Conservation (phyloP, 2,113 vertebrate species). For the Bufo bufo region DNA sequence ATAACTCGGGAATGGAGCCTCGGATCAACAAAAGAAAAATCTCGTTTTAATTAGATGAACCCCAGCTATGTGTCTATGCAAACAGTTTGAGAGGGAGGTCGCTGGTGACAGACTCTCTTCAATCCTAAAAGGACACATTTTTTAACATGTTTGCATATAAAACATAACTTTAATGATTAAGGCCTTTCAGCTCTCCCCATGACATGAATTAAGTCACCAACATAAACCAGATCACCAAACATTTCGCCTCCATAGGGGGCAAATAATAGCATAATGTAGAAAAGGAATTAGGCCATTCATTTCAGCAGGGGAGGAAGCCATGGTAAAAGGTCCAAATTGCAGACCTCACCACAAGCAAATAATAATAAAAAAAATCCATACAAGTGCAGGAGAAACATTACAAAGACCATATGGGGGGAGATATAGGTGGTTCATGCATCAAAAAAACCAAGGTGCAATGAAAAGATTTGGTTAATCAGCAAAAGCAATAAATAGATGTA, state of each 20-base stretch:
- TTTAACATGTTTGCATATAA: neutral
- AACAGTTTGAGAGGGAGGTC: no score
- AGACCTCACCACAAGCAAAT: constrained; percentile 23
- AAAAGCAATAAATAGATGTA: constrained; percentile 19
- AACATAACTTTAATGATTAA: neutral
- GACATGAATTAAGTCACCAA: constrained; percentile 59
- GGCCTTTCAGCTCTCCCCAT: constrained; percentile 58
- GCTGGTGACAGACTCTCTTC: no score
- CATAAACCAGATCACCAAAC: constrained; percentile 54
- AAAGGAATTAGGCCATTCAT: constrained; percentile 4
- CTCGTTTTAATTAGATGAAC: no score
- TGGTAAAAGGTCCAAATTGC: constrained; percentile 1
- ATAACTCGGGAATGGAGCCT: no score
- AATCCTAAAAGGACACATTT: neutral
- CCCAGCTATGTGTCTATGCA: no score
- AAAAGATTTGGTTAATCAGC: constrained; percentile 18
- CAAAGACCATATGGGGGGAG: neutral
- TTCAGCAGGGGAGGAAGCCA: constrained; percentile 16
- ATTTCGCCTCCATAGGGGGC: neutral
- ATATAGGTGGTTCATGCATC: constrained; percentile 42
- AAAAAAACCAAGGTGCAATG: constrained; percentile 24
- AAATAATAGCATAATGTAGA: neutral
- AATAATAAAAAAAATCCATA: constrained; percentile 12
- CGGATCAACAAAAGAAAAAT: no score
- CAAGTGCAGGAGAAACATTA: constrained; percentile 28